Evolutionary conservation across 2,797 vertebrate species (phyloP), one percentile per base, ranked within the genome.

Genomic region (Gobio occitaniae): DNA sequence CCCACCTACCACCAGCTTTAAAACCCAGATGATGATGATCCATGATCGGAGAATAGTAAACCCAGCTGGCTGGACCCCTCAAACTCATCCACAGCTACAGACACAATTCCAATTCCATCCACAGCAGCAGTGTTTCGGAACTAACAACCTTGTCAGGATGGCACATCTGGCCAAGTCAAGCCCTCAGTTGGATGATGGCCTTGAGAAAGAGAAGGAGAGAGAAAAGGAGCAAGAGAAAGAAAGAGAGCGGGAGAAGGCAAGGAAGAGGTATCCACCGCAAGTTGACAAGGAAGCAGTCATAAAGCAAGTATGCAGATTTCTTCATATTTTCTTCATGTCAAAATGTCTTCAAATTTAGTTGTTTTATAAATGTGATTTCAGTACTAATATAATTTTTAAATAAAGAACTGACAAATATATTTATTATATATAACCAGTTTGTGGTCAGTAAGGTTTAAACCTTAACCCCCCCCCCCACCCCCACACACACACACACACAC

Each of bases 141-240:
- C 36, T 19, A 89, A 83, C 70, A 95, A 95, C 87, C 89, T 95
- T 36, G 6, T 16, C 0, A 94, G 90, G 75, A 94, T 94, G 93
- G 11, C 85, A 36, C 87, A 93, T 25, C 12, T 96, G 86, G 92
- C 93, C 0, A 94, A 92, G 59, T 95, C 95, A 0, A 94, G 91
- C 12, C 94, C 94, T 0, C 93, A 92, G 88, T 90, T 96, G 89
- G 94, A 95, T 1, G 92, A 94, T 0, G 2, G 6, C 0, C 12
- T 29, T 0, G 90, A 93, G 47, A 91, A 86, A 21, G 92, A 91
- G 29, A 88, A 71, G 69, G 88, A 90, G 41, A 70, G 44, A 25
- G 87, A 91, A 36, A 91, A 52, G 36, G 91, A 93, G 7, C 88
- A 88, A 19, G 90, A 92, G 1, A 44, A 78, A 25, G 92, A 88